Conservation (phyloP, 2,797 vertebrate species). For the Brotogeris chrysoptera region DNA sequence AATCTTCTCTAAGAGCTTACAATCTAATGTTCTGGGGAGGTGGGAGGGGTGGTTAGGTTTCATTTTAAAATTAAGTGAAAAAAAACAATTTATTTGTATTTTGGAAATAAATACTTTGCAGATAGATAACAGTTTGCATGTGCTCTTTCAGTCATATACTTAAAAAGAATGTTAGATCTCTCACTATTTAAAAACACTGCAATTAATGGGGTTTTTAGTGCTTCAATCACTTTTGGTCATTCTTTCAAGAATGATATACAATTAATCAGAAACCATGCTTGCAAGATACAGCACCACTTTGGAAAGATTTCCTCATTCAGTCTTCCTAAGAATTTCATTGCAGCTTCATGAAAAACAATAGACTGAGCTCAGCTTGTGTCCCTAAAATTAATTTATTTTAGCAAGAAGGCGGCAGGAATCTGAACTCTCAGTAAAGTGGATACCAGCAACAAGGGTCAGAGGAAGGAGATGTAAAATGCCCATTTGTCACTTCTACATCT, state of each 20-base stretch:
- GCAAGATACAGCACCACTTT: not conserved
- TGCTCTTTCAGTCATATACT: not conserved
- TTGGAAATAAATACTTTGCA: not conserved
- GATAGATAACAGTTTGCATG: not conserved
- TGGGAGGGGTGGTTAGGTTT: not conserved
- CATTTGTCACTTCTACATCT: not conserved
- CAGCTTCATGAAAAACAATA: not conserved
- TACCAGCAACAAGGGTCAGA: constrained; percentile 3
- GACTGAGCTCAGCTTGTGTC: not conserved
- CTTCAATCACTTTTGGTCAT: not conserved
- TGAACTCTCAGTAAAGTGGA: not conserved
- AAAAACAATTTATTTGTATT: not conserved
- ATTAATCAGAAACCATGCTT: not conserved
- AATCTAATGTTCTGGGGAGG: not conserved
- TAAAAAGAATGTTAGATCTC: not conserved
- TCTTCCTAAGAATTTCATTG: not conserved
- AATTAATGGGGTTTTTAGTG: not conserved
- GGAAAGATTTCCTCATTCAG: not conserved
- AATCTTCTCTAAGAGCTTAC: not conserved
- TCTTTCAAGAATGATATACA: not conserved
- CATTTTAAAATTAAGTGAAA: not conserved
- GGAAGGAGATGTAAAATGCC: not conserved
- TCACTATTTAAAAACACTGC: not conserved
- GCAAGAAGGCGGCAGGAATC: not conserved
- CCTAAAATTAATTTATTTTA: not conserved